Conservation (phyloP, 2,888 invertebrate species). For the Linnaemya tessellans region DNA sequence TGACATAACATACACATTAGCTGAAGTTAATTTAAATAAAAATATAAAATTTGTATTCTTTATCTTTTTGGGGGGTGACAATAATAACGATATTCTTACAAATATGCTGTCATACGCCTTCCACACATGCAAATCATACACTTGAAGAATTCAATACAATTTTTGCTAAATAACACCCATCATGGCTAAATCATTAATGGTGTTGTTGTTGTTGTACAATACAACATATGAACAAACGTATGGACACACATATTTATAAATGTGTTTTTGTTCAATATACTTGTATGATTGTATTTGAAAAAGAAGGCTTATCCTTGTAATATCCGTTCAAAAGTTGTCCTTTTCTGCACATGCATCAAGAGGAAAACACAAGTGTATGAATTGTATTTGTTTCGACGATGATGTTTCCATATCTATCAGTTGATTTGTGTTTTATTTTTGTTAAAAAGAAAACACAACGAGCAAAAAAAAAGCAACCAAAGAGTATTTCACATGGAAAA, state of each 20-base stretch:
- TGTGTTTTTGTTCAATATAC: neutral
- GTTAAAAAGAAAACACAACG: slow-evolving; percentile 2
- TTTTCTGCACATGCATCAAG: slow-evolving; percentile 35
- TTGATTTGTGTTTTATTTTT: slow-evolving; percentile 19
- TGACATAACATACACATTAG: too few relatives aligned
- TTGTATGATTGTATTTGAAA: neutral
- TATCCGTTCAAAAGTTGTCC: slow-evolving; percentile 73
- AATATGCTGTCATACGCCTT: slow-evolving; percentile 42
- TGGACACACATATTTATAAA: neutral
- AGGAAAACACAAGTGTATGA: neutral
- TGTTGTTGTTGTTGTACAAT: slow-evolving; percentile 7
- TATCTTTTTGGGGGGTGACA: slow-evolving; percentile 46
- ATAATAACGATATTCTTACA: slow-evolving; percentile 50
- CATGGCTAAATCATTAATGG: slow-evolving; percentile 32
- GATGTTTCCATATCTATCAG: slow-evolving; percentile 73
- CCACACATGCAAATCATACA: slow-evolving; percentile 54
- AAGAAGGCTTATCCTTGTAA: slow-evolving; percentile 74
- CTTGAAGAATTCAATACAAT: slow-evolving; percentile 45
- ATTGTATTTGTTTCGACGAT: slow-evolving; percentile 56
- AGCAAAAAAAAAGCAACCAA: too few relatives aligned
- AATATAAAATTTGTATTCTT: neutral
- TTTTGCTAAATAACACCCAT: slow-evolving; percentile 41
- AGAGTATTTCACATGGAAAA: slow-evolving; percentile 66
- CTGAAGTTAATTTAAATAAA: neutral
- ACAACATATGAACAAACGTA: neutral